Evolutionary conservation across 2,888 invertebrate species (phyloP).

Genomic region (Galerucella pusilla): DNA sequence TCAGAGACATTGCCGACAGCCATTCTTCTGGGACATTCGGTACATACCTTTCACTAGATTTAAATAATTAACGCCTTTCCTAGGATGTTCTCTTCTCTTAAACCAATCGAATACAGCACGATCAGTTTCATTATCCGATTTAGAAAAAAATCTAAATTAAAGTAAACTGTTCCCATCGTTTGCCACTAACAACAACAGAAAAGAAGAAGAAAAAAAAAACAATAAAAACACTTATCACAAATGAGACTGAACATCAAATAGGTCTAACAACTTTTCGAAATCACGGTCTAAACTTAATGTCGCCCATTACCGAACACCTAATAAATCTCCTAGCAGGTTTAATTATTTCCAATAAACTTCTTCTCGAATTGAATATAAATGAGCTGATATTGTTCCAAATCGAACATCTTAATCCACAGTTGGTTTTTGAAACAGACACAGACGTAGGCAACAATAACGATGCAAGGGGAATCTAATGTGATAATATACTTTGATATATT

Average conservation of each 20-base stretch:
- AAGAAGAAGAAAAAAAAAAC: not conserved
- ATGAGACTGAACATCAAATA: slow-evolving; percentile 22
- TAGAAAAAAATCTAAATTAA: too few species aligned
- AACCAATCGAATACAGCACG: too few species aligned
- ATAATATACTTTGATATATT: not conserved
- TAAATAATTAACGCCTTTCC: too few species aligned
- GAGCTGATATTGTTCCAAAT: slow-evolving; percentile 52
- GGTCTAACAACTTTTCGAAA: slow-evolving; percentile 20
- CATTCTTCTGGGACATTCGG: too few species aligned
- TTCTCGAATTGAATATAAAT: slow-evolving; percentile 57
- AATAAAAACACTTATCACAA: slow-evolving; percentile 25
- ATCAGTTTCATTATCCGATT: too few species aligned
- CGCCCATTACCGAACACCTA: slow-evolving; percentile 30
- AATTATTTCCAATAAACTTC: slow-evolving; percentile 52
- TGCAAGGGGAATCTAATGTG: not conserved
- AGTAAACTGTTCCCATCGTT: not conserved
- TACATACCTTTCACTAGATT: too few species aligned
- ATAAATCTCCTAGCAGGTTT: slow-evolving; percentile 48
- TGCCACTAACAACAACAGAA: not conserved
- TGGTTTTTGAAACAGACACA: slow-evolving; percentile 6
- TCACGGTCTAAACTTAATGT: slow-evolving; percentile 19
- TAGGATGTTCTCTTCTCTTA: too few species aligned
- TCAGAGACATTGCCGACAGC: too few species aligned
- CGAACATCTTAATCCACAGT: slow-evolving; percentile 57
- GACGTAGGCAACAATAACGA: not conserved